Percentiles rank a stretch among this genome's conserved stretches.
Evolutionary conservation across 2,113 vertebrate species (phyloP).

Genomic region (Edolisoma coerulescens): DNA sequence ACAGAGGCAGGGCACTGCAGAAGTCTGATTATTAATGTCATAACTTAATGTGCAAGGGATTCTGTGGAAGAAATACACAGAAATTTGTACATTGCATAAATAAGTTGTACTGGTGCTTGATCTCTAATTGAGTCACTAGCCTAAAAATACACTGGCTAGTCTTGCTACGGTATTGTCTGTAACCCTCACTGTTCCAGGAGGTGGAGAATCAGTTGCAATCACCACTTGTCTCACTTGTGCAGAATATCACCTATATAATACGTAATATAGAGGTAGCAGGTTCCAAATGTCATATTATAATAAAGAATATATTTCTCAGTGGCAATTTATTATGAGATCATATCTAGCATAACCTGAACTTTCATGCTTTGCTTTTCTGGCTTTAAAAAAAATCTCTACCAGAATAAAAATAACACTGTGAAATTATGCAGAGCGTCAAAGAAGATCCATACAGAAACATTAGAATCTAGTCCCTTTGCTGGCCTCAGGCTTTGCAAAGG

Average conservation of each 20-base stretch:
- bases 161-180: conserved; percentile 30
- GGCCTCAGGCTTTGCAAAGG: neutral
- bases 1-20: neutral
- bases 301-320: neutral
- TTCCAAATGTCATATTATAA: neutral
- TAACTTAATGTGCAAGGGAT: neutral
- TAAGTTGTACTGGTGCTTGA: conserved; percentile 22
- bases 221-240: neutral
- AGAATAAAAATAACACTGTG: neutral
- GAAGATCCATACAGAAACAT: neutral
- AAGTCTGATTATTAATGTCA: neutral
- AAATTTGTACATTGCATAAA: conserved; percentile 29
- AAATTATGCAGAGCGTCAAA: neutral
- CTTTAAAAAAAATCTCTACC: neutral
- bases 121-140: conserved; percentile 35
- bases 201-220: neutral
- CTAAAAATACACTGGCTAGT: conserved; percentile 62
- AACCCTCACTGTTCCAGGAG: conserved; percentile 45
- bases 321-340: conserved; percentile 3
- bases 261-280: neutral
- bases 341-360: neutral
- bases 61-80: conserved; percentile 11
- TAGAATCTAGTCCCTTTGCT: neutral
- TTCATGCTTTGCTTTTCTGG: neutral
- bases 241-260: neutral